Conservation (phyloP, 2,888 invertebrate genomes). For the Drosophila vallismaia region DNA sequence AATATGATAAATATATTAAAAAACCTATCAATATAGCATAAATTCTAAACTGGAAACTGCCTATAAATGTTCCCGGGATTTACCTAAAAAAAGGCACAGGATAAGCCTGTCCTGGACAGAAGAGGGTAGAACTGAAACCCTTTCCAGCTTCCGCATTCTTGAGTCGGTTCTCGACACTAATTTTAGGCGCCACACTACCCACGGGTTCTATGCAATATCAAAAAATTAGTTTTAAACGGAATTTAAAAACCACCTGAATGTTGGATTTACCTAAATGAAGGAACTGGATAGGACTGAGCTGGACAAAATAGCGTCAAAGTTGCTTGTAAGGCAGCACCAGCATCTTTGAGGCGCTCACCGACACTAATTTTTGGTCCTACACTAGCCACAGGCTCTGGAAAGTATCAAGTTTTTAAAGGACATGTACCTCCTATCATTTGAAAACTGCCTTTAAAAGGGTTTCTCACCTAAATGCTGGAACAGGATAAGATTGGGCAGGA, state of each 20-base stretch:
- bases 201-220: conserved; percentile 85
- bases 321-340: conserved; percentile 84
- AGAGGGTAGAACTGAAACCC: conserved; percentile 85
- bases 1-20: neutral
- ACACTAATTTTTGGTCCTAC: conserved; percentile 88
- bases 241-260: conserved; percentile 56
- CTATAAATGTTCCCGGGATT: conserved; percentile 12
- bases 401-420: neutral
- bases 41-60: conserved; percentile 19
- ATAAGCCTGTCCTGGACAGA: conserved; percentile 90
- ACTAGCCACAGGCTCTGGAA: conserved; percentile 85
- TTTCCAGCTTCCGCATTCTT: conserved; percentile 84
- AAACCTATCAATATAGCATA: neutral
- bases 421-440: conserved; percentile 86
- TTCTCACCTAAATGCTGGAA: conserved; percentile 88
- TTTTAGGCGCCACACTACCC: conserved; percentile 85
- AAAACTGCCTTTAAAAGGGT: conserved; percentile 31
- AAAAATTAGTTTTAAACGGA: neutral
- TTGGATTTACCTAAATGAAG: conserved; percentile 87
- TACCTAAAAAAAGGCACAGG: conserved; percentile 89
- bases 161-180: conserved; percentile 86
- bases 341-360: conserved; percentile 86
- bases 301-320: conserved; percentile 89
- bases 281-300: conserved; percentile 90
- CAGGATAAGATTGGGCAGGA: conserved; percentile 90